phyloP scores from a whole-genome alignment of 2,113 vertebrate species.

The Pagrus major region DNA sequence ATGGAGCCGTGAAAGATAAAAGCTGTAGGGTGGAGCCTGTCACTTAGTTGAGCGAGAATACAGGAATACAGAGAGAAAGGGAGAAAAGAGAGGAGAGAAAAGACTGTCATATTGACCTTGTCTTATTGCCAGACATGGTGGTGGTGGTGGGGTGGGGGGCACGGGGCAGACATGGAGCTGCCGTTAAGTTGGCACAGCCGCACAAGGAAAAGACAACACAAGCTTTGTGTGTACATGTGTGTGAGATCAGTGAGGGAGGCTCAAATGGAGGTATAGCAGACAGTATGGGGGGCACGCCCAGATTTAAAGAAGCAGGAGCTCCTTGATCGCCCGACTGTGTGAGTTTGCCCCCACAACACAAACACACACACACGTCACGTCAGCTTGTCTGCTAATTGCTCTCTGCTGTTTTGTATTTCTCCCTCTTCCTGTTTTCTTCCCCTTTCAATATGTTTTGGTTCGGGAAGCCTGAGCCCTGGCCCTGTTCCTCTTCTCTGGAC shows the following conservation, averaged over 20 bases:
- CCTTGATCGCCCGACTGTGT: slow-evolving; percentile 20
- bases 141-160: no score
- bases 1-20: slow-evolving; percentile 75
- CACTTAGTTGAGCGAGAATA: slow-evolving; percentile 62
- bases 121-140: slow-evolving; percentile 72
- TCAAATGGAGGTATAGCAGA: slow-evolving; percentile 59
- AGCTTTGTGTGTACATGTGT: slow-evolving; percentile 62
- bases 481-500: slow-evolving; percentile 35
- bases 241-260: slow-evolving; percentile 53
- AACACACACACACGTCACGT: slow-evolving; percentile 63
- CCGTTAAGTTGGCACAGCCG: slow-evolving; percentile 63
- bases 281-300: slow-evolving; percentile 47
- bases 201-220: slow-evolving; percentile 67
- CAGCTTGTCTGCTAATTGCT: slow-evolving; percentile 75
- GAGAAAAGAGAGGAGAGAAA: slow-evolving; percentile 48
- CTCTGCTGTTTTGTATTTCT: slow-evolving; percentile 77
- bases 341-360: neutral
- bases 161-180: slow-evolving; percentile 44
- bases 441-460: slow-evolving; percentile 65
- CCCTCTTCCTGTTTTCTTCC: slow-evolving; percentile 80
- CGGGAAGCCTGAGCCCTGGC: slow-evolving; percentile 40
- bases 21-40: slow-evolving; percentile 76
- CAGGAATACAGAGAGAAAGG: slow-evolving; percentile 43
- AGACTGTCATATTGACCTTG: slow-evolving; percentile 79
- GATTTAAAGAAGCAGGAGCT: slow-evolving; percentile 63